Evolutionary conservation across 2,113 vertebrate genomes (phyloP).

Genomic region (Sorex araneus): DNA sequence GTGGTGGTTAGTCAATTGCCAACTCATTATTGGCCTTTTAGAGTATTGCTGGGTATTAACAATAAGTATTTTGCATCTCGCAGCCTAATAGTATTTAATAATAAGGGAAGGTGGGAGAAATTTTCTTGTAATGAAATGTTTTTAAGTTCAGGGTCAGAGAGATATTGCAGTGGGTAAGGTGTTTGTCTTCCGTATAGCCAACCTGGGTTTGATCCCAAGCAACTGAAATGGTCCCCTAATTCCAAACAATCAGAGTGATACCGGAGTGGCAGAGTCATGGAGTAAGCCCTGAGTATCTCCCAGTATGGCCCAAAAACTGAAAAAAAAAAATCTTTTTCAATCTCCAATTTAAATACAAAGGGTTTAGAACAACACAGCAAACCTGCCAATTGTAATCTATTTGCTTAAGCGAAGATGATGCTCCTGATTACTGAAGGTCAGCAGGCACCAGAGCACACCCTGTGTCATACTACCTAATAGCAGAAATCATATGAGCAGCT

Average conservation of each 20-base stretch:
- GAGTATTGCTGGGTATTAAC: neutral
- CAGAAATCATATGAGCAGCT: neutral
- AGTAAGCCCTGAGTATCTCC: too few species aligned
- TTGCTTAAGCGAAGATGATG: slow-evolving; percentile 37
- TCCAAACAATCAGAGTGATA: too few species aligned
- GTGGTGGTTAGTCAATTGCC: too few species aligned
- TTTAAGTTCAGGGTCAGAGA: too few species aligned
- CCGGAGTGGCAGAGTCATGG: too few species aligned
- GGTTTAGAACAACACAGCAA: neutral
- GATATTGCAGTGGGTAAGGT: too few species aligned
- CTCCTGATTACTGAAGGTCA: slow-evolving; percentile 31
- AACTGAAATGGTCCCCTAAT: too few species aligned
- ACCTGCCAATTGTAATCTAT: neutral
- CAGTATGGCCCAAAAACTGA: too few species aligned
- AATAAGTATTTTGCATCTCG: neutral
- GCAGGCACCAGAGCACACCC: neutral
- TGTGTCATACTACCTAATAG: neutral
- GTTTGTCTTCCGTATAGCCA: too few species aligned
- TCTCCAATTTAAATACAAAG: slow-evolving; percentile 42
- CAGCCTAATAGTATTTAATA: neutral
- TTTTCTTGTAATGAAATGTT: slow-evolving; percentile 23
- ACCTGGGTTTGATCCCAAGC: too few species aligned
- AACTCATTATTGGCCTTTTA: neutral
- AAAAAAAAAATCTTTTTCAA: neutral
- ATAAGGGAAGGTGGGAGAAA: slow-evolving; percentile 39